Evolutionary conservation across 2,797 vertebrate species (phyloP), one percentile per base, ranked within the genome.

Genomic region (Parambassis ranga): DNA sequence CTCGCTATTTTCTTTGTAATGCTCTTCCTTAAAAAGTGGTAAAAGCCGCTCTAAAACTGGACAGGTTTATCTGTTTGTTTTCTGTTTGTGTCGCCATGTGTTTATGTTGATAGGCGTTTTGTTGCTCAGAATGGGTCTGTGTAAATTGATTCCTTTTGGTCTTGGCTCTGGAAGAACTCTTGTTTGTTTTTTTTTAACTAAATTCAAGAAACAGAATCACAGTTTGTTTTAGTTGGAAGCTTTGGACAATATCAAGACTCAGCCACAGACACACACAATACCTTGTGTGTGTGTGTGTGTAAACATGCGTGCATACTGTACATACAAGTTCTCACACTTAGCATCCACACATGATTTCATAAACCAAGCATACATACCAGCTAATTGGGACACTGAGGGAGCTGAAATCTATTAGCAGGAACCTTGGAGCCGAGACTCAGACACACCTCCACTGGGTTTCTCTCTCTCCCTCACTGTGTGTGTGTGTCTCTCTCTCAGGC

Each of bases 371-470:
- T 79, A 74, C 82, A 79, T 63, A 73, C 75, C 77, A 68, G 80
- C 89, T 94, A 92, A 93, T 92, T 92, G 87, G 90, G 77, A 83
- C 71, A 65, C 67, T 75, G 79, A 85, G 81, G 74, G 88, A 91
- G 87, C 90, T 92, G 91, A 92, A 89, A 90, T 91, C 88, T 73
- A 93, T 92, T 93, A 93, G 90, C 64, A 70, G 74, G 80, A 77
- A 77, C 57, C 78, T 87, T 85, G 81, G 84, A 90, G 88, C 79
- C 71, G 44, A 63, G 85, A 78, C 74, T 65, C 77, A 82, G 82
- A 79, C 87, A 87, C 89, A 91, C 89, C 89, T 90, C 80, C 75
- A 79, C 80, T 65, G 56, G 70, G 62, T 64, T 52, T 56, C 71
- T 58, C 67, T 59, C 57, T 38, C 64, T 26, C 33, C 47, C 58